Conservation (phyloP, 2,113 vertebrate species). For the Brevimyrus niger region DNA sequence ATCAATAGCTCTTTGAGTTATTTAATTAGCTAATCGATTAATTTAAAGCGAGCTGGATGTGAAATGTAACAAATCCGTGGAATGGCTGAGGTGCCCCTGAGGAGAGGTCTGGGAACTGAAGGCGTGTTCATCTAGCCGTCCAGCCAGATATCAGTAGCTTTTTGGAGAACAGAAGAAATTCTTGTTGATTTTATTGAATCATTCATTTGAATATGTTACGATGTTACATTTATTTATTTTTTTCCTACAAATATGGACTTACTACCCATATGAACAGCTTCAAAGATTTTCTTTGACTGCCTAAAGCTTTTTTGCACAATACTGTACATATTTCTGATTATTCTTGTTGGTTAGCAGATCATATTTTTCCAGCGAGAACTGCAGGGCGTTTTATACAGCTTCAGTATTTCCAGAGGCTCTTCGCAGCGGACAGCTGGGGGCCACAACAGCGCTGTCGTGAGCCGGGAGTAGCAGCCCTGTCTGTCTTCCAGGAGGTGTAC, state of each 20-base stretch:
- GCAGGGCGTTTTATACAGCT: not conserved
- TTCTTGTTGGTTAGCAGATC: not conserved
- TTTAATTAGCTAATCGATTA: not conserved
- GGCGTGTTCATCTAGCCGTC: not conserved
- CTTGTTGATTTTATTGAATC: not conserved
- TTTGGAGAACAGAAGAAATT: not conserved
- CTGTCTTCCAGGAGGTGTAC: constrained; percentile 79
- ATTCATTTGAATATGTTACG: not conserved
- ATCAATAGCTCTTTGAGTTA: not conserved
- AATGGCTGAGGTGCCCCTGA: not conserved
- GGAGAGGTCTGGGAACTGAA: not conserved
- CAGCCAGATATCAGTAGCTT: not conserved
- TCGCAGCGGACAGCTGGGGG: not conserved
- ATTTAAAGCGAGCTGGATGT: not conserved
- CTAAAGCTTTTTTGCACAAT: not conserved
- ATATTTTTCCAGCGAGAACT: not conserved
- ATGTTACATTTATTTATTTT: not conserved
- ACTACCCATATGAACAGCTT: not conserved
- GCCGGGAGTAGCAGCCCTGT: not conserved
- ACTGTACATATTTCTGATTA: not conserved
- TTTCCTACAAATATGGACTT: not conserved
- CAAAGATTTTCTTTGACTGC: not conserved
- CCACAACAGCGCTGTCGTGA: not conserved
- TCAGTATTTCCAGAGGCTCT: not conserved
- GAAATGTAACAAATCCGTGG: not conserved